phyloP scores from a whole-genome alignment of 2,888 invertebrate species.

The Cryptocheilus praepositus region DNA sequence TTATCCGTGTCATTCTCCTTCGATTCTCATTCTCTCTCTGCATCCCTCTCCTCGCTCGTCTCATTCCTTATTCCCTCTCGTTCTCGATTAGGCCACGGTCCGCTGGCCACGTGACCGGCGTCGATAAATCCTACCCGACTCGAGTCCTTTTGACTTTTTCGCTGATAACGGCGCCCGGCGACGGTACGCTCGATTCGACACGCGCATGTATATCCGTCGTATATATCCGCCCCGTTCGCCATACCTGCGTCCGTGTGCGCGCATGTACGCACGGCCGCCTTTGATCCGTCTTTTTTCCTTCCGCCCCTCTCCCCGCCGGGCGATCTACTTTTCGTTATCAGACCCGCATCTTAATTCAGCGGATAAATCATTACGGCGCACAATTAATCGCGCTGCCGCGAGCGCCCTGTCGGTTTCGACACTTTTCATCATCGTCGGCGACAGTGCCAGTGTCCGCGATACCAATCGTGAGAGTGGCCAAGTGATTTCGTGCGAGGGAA shows the following conservation, averaged over 20 bases:
- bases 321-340: conserved; percentile 50
- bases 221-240: too few species aligned
- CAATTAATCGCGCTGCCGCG: conserved; percentile 27
- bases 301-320: conserved; percentile 13
- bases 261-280: too few species aligned
- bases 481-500: too few species aligned
- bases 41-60: too few species aligned
- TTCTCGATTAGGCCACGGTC: conserved; percentile 32
- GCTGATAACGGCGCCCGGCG: conserved; percentile 28
- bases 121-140: conserved; percentile 46
- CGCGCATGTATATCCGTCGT: too few species aligned
- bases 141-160: conserved; percentile 37
- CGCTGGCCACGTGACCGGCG: conserved; percentile 46
- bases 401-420: conserved; percentile 10
- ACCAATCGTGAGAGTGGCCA: background rate
- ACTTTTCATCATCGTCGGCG: conserved; percentile 8
- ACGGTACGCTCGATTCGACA: conserved; percentile 25
- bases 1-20: conserved; percentile 4
- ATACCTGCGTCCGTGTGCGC: too few species aligned
- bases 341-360: conserved; percentile 45
- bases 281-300: background rate
- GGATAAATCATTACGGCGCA: conserved; percentile 40
- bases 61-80: background rate
- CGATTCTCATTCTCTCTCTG: background rate
- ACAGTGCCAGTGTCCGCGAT: background rate